A percentile compares a stretch with the other conserved stretches of the same genome.
phyloP scores from a whole-genome alignment of 2,113 vertebrate species.

The Tinamus guttatus region DNA sequence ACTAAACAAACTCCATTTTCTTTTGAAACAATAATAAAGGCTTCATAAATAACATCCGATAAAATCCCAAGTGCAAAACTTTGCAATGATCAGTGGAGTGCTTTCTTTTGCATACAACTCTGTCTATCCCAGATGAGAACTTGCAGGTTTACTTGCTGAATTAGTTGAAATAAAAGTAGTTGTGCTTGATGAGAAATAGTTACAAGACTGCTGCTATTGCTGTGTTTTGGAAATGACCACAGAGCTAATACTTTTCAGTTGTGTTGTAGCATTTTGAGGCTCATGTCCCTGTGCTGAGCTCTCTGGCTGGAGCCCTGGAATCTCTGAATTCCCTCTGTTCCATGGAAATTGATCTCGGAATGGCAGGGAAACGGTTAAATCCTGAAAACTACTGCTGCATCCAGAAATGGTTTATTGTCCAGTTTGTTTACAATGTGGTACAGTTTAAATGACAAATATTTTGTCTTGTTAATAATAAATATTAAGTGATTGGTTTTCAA shows the following conservation, averaged over 20 bases:
- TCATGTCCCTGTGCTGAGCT: not conserved
- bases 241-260: accelerated
- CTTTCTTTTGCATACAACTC: not conserved
- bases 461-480: not conserved
- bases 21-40: not conserved
- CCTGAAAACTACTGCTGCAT: not conserved
- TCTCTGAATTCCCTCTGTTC: not conserved
- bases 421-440: not conserved
- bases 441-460: not conserved
- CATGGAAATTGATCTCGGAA: not conserved
- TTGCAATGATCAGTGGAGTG: not conserved
- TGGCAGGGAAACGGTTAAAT: not conserved
- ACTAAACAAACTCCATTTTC: not conserved
- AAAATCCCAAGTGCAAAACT: not conserved
- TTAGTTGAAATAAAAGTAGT: not conserved
- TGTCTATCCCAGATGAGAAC: not conserved
- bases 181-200: not conserved
- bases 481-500: not conserved
- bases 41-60: not conserved
- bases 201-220: not conserved
- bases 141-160: not conserved
- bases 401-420: not conserved
- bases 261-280: not conserved
- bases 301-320: not conserved
- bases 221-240: not conserved